Evolutionary conservation across 2,888 invertebrate genomes (phyloP).

Genomic region (Congeria kusceri): DNA sequence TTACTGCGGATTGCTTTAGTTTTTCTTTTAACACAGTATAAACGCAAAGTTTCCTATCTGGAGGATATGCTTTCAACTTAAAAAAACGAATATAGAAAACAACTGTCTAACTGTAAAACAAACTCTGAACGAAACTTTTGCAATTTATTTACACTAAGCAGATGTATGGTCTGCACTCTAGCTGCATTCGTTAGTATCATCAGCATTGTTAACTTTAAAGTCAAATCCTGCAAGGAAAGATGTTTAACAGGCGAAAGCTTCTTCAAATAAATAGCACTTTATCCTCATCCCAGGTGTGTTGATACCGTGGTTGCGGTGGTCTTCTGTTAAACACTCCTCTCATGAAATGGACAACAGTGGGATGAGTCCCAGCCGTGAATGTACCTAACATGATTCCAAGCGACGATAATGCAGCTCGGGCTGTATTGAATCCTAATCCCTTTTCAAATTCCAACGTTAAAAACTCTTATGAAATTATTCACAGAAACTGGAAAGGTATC

Average conservation of each 20-base stretch:
- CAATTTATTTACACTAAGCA: conserved; percentile 19
- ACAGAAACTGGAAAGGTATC: conserved; percentile 24
- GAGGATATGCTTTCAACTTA: no score
- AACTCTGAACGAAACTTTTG: conserved; percentile 15
- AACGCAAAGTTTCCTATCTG: conserved; percentile 35
- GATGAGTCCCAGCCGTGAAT: conserved; percentile 20
- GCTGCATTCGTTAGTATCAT: conserved; percentile 36
- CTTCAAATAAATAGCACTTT: conserved; percentile 11
- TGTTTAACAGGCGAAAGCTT: conserved; percentile 21
- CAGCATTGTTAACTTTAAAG: conserved; percentile 44
- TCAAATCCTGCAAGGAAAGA: conserved; percentile 35
- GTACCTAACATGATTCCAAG: conserved; percentile 5
- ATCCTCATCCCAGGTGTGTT: conserved; percentile 24
- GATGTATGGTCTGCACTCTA: conserved; percentile 34
- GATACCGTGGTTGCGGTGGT: conserved; percentile 24
- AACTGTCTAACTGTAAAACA: conserved; percentile 8
- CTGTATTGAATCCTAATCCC: conserved; percentile 39
- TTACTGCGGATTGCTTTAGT: conserved; percentile 3
- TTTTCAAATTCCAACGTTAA: conserved; percentile 14
- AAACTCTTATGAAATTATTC: conserved; percentile 43
- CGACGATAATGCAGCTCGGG: conserved; percentile 28
- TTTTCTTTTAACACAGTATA: conserved; percentile 20
- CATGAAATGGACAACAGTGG: conserved; percentile 33
- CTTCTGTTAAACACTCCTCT: conserved; percentile 38
- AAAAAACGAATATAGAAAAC: conserved; percentile 12